Conservation (phyloP, 2,113 vertebrate species). For the Nipponia nippon region DNA sequence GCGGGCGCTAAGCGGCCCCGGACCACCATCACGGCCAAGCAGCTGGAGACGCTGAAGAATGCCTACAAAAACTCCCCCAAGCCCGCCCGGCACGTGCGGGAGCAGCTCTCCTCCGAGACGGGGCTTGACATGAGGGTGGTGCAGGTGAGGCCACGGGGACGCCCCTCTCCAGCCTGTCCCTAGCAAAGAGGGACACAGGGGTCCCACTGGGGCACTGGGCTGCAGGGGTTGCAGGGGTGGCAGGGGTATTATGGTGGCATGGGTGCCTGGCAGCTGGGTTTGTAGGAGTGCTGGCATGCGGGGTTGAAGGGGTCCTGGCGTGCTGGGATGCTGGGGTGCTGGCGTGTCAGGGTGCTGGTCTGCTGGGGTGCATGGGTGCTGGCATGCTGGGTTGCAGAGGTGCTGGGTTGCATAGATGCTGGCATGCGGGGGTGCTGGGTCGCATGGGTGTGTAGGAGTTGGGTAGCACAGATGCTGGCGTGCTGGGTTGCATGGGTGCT, state of each 20-base stretch:
- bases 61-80: slow-evolving; percentile 99
- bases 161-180: neutral
- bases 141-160: slow-evolving; percentile 76
- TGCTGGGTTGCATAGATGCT: too few relatives aligned
- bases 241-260: neutral
- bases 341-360: neutral
- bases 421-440: too few relatives aligned
- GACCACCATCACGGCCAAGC: slow-evolving; percentile 98
- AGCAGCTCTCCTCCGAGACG: slow-evolving; percentile 96
- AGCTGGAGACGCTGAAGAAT: slow-evolving; percentile 96
- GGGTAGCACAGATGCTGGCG: too few relatives aligned
- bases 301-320: neutral
- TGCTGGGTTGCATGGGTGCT: neutral
- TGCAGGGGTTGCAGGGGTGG: neutral
- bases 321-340: neutral
- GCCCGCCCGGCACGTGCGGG: slow-evolving; percentile 91
- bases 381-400: neutral
- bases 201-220: neutral
- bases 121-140: slow-evolving; percentile 98
- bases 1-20: slow-evolving; percentile 93
- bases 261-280: neutral
- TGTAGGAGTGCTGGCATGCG: neutral
- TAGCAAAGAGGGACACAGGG: fast-evolving
- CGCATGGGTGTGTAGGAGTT: neutral
- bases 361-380: neutral